These are phyloP conservation scores for Iselma pallidipennis DNA, from an alignment of 2,888 invertebrate species.

Conservation along the genomic window DNA sequence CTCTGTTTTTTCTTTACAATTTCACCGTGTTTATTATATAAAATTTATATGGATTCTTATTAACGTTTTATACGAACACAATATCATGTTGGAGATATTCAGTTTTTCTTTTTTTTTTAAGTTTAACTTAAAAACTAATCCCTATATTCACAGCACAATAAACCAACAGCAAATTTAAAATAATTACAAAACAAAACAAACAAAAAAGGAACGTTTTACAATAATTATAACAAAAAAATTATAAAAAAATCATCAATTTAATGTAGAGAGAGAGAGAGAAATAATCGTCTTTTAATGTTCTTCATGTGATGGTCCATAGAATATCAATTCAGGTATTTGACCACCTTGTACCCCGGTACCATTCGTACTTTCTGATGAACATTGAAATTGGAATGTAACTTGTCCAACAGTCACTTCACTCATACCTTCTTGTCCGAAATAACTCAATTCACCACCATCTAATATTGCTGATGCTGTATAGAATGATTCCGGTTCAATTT, in stretches of 20 bases:
- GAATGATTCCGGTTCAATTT: constrained; percentile 91
- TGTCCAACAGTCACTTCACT: constrained; percentile 91
- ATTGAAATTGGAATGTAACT: constrained; percentile 96
- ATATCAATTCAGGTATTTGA: constrained; percentile 95
- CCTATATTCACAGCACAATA: constrained; percentile 40
- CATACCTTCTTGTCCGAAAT: constrained; percentile 96
- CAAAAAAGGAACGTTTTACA: constrained; percentile 23
- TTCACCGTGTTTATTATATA: constrained; percentile 18
- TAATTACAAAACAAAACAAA: constrained; percentile 20
- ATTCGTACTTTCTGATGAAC: constrained; percentile 96
- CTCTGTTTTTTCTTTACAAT: no score
- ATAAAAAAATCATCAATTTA: no score
- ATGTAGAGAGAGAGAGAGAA: no score
- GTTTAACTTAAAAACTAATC: constrained; percentile 21
- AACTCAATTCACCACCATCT: constrained; percentile 92
- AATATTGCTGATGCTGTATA: constrained; percentile 96
- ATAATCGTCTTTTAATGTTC: constrained; percentile 38
- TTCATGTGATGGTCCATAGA: constrained; percentile 80
- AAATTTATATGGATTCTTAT: constrained; percentile 22
- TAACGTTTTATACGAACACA: constrained; percentile 35
- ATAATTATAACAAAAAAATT: constrained; percentile 9
- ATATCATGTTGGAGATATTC: constrained; percentile 34
- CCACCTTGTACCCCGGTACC: constrained; percentile 97
- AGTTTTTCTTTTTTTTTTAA: constrained; percentile 24
- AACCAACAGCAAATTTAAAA: constrained; percentile 13